These are phyloP conservation scores for Cantharis nigra DNA, from an alignment of 2,888 invertebrate genomes.

Conservation along the genomic window DNA sequence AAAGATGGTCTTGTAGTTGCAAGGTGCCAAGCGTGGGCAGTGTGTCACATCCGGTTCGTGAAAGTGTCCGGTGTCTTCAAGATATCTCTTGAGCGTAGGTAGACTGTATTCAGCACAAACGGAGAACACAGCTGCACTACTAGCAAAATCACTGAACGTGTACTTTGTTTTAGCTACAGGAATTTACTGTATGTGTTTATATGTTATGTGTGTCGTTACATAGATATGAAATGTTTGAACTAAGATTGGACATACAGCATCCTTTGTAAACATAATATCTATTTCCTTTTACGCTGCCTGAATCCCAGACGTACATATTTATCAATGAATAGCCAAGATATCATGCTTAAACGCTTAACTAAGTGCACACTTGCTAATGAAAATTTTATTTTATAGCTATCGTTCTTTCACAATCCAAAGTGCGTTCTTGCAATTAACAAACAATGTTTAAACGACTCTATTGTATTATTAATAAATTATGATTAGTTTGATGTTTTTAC, in stretches of 20 bases:
- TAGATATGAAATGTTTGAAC: conserved; percentile 17
- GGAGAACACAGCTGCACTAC: conserved; percentile 26
- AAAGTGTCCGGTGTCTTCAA: conserved; percentile 28
- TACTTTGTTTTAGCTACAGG: conserved; percentile 26
- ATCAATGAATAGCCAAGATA: background rate
- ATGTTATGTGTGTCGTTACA: conserved; percentile 13
- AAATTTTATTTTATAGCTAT: background rate
- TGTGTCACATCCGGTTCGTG: conserved; percentile 31
- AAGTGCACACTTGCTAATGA: background rate
- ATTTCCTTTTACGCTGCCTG: background rate
- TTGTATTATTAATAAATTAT: conserved; percentile 12
- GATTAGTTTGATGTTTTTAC: conserved; percentile 7
- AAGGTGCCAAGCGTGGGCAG: conserved; percentile 29
- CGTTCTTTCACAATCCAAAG: conserved; percentile 16
- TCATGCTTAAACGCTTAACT: background rate
- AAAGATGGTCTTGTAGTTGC: conserved; percentile 4
- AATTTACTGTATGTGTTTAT: conserved; percentile 14
- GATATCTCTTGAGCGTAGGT: conserved; percentile 26
- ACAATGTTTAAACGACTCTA: conserved; percentile 17
- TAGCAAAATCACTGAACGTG: conserved; percentile 25
- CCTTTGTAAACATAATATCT: background rate
- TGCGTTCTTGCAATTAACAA: conserved; percentile 21
- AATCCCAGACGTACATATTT: background rate
- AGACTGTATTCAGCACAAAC: conserved; percentile 28
- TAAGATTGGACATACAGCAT: background rate